Percentiles rank a stretch among this genome's conserved stretches.
Conservation (phyloP, 2,113 vertebrate genomes). For the Raja brachyura region DNA sequence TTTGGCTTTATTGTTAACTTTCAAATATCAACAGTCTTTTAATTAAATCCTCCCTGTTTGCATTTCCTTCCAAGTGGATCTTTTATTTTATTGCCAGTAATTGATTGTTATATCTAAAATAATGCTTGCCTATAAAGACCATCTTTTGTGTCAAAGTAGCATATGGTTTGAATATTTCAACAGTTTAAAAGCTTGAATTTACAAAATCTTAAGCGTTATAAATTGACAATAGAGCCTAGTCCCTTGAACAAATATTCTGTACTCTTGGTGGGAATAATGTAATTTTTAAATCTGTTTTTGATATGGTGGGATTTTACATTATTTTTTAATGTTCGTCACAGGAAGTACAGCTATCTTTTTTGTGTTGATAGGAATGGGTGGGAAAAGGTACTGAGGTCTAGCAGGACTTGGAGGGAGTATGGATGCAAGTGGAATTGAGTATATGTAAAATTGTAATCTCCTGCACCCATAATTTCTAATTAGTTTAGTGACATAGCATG, state of each 20-base stretch:
- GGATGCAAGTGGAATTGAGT: no score
- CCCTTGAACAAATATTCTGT: neutral
- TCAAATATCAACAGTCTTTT: no score
- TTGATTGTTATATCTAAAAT: neutral
- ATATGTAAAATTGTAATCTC: neutral
- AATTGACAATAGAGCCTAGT: neutral
- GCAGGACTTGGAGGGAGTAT: neutral
- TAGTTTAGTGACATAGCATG: neutral
- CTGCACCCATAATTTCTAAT: neutral
- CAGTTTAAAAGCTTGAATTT: neutral
- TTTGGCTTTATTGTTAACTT: no score
- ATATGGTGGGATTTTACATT: neutral
- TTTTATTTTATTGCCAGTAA: neutral
- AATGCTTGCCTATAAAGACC: neutral
- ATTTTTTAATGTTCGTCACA: neutral
- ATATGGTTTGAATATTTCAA: neutral
- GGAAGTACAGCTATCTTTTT: neutral
- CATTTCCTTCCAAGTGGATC: neutral
- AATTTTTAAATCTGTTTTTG: neutral
- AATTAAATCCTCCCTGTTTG: no score
- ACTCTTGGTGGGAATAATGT: neutral
- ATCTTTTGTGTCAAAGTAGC: neutral
- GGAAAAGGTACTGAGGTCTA: neutral
- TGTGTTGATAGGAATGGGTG: neutral
- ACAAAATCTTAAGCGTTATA: neutral